Base-by-base conservation (phyloP, 2,113 vertebrate species). In the Anhinga rufa region DNA sequence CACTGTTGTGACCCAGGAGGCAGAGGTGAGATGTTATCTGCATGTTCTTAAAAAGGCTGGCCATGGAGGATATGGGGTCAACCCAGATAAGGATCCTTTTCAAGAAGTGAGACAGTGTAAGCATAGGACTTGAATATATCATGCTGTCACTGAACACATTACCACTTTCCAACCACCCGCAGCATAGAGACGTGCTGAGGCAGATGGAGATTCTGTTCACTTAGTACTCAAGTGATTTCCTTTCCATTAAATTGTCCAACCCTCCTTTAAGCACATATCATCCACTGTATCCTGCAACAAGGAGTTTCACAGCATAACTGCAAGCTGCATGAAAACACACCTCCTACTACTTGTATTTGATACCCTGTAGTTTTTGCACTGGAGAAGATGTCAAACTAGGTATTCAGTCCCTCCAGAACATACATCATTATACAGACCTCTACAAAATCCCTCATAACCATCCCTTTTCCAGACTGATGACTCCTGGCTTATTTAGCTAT, bases 61-160 rank as follows among this genome's bases (percentile, higher is more conserved):
- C n/a, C 46, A 42, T 7, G 12, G 0, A 3, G 81, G 55, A 79
- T 2, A 38, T 2, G 3, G 13, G 52, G 9, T 42, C 65, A 82
- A 17, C 22, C 22, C 2, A 4, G 34, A 34, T 8, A 61, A 51
- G 38, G 18, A 40, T 1, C 5, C 38, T 84, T 38, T 25, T 36
- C 26, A 42, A 72, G 32, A 83, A 46, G n/a, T 13, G 26, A 77
- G 68, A 25, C 15, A 31, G 48, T 10, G 16, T 4, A 64, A 82
- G 46, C 9, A 20, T 1, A 36, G 64, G 58, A 51, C 5, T 3
- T 1, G 6, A 15, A 7, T 0, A 1, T 9, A 32, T 38, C 38
- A 5, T 15, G 25, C 25, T 51, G 55, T 36, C 29, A 26, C 26
- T 34, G 64, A 86, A 44, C 9, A 44, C 12, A 8, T 9, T 14